Evolutionary conservation across 2,113 vertebrate species (phyloP), one percentile per base, ranked within the genome.

Genomic region (Taurulus bubalis): DNA sequence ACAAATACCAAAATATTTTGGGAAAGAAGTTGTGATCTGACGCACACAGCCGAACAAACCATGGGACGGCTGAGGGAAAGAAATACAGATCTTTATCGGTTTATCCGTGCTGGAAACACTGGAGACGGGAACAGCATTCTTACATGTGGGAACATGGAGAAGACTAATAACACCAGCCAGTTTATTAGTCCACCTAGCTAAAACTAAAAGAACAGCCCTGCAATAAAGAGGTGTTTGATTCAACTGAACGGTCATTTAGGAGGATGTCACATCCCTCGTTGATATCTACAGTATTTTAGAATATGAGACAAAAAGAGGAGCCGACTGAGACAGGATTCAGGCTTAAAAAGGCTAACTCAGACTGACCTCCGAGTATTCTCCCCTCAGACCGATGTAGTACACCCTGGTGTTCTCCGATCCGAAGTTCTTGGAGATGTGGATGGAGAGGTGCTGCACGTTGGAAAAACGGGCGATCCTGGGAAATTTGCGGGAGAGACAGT

Each of bases 391-490:
- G 45, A 99, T 97, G 84, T 98, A 99, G 88, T 96, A 97, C 14
- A 99, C 95, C 81, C 97, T 96, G 0, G 96, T 99, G 34, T 90
- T 96, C 86, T 98, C 97, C 0, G 94, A 95, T 38, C 98, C 98
- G 22, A 99, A 99, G 94, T 99, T 99, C 90, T 96, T 97, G 0
- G 98, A 96, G 83, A 99, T 95, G 93, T 99, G 97, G 85, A 99
- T 96, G 80, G 98, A 98, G 70, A 99, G 96, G 90, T 99, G 97
- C 51, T 94, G 62, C 15, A 99, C 95, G 0, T 91, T 98, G 92
- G 98, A 97, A 89, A 99, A 99, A 74, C 98, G 96, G 65, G 98
- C 93, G 20, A 99, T 96, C 89, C 98, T 99, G 93, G 12, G 2
- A 94, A 64, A 28, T 38, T 6, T 0, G 11, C 1, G 1, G 18